Base-by-base conservation (phyloP, 2,888 invertebrate genomes). In the Trissolcus japonicus region DNA sequence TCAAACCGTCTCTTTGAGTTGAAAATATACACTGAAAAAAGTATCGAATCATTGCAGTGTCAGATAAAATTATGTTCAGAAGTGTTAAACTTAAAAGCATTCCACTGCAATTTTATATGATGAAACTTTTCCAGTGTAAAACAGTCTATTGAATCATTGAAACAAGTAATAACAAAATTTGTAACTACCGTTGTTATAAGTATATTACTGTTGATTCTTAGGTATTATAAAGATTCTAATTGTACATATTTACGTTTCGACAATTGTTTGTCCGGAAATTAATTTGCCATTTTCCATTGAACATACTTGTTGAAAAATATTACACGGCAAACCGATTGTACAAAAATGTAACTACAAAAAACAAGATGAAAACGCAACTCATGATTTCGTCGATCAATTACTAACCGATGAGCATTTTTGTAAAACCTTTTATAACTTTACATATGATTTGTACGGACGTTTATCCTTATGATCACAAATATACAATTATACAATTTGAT, bases 401-500 rank as follows among this genome's bases (percentile, higher is more conserved):
- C 17, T 29, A 65, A 13, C 14, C 53, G 29, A 51, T n/a, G 35
- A n/a, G 48, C 41, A 57, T 51, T 69, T 71, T 71, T 71, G 63
- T 63, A 46, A n/a, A 63, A 56, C 61, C 35, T 56, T 69, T 69
- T 69, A 62, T 56, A 62, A 62, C 50, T 71, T 63, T 57, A 54
- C 62, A 65, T 65, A 65, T 72, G 17, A 73, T 66, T 65, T 72
- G 46, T 65, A 72, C n/a, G 29, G 51, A 57, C 54, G 40, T 48
- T 56, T 40, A 54, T 54, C 17, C 54, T 50, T 11, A 54, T 54
- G 48, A 35, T 62, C 43, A 46, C 21, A 16, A 61, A 55, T 71
- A 57, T 71, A 66, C 50, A 73, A 73, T 48, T 63, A 50, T 60
- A 66, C 55, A 56, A 56, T 74, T 74, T 74, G 66, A 74, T 67